A percentile compares a stretch with the other conserved stretches of the same genome.
Conservation (phyloP, 2,113 vertebrate genomes). For the Bagarius yarrelli region DNA sequence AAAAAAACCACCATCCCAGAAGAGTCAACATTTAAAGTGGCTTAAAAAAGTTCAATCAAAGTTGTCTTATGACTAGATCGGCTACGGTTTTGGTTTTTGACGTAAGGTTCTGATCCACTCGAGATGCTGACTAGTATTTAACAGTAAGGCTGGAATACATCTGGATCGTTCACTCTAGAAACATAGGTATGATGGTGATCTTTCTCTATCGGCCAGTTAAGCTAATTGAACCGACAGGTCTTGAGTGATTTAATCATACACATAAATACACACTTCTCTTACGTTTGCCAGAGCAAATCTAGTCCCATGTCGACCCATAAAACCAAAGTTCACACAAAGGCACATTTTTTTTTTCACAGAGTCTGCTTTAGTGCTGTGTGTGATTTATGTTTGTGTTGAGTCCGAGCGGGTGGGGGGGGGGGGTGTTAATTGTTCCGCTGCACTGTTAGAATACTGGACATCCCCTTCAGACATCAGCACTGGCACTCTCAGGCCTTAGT, state of each 20-base stretch:
- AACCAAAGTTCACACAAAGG: background rate
- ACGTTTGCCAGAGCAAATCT: constrained; percentile 3
- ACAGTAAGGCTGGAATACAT: too few relatives aligned
- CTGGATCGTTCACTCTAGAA: too few relatives aligned
- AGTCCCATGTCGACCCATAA: background rate
- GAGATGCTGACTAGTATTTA: too few relatives aligned
- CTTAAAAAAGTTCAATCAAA: too few relatives aligned
- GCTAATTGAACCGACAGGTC: background rate
- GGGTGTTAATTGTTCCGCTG: constrained; percentile 26
- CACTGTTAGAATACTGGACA: constrained; percentile 17
- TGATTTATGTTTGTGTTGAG: constrained; percentile 28
- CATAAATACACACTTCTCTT: background rate
- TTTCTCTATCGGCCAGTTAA: background rate
- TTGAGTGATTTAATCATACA: background rate
- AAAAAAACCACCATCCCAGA: background rate
- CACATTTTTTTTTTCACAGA: background rate
- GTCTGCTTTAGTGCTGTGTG: constrained; percentile 9
- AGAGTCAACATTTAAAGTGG: background rate
- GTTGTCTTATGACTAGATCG: too few relatives aligned
- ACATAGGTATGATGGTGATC: too few relatives aligned
- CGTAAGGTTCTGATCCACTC: too few relatives aligned
- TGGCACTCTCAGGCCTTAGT: constrained; percentile 4
- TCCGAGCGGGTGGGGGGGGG: background rate
- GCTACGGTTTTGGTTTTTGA: too few relatives aligned
- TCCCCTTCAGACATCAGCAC: constrained; percentile 16